A percentile compares a stretch with the other conserved stretches of the same genome.
Conservation (phyloP, 2,113 vertebrate species). For the Eurystomus gularis region DNA sequence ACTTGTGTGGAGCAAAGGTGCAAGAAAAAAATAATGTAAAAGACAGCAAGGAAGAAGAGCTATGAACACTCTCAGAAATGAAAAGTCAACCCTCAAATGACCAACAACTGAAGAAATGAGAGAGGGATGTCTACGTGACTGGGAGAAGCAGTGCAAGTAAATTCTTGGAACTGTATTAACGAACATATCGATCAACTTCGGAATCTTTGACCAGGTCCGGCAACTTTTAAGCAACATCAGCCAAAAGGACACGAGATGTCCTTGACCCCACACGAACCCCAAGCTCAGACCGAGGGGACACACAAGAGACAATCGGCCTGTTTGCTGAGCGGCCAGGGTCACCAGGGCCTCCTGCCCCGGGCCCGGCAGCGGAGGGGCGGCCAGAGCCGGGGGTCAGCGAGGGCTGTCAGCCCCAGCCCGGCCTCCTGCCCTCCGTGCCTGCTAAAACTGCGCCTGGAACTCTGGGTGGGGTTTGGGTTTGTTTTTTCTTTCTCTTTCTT, state of each 20-base stretch:
- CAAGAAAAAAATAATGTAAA: neutral
- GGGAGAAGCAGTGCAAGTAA: neutral
- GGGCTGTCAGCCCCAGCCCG: no score
- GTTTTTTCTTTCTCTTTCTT: fast-evolving
- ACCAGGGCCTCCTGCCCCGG: fast-evolving
- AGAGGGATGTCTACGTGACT: neutral
- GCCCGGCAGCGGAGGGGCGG: neutral
- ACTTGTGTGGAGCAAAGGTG: neutral
- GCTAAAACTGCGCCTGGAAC: fast-evolving
- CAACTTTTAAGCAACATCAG: neutral
- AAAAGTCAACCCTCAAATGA: neutral
- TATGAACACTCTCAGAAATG: neutral
- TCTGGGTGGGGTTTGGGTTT: fast-evolving
- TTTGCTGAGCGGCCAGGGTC: fast-evolving
- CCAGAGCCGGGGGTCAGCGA: fast-evolving
- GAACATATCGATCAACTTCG: neutral
- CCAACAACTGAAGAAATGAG: neutral
- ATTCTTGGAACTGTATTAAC: neutral
- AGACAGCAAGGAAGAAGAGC: neutral
- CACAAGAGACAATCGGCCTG: fast-evolving
- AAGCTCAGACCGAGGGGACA: fast-evolving
- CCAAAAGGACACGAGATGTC: fast-evolving
- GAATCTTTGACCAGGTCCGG: neutral
- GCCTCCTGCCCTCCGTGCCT: fast-evolving
- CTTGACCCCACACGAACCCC: neutral